These are phyloP conservation scores for Fregata magnificens DNA, from an alignment of 2,113 vertebrate genomes.

Conservation along the genomic window DNA sequence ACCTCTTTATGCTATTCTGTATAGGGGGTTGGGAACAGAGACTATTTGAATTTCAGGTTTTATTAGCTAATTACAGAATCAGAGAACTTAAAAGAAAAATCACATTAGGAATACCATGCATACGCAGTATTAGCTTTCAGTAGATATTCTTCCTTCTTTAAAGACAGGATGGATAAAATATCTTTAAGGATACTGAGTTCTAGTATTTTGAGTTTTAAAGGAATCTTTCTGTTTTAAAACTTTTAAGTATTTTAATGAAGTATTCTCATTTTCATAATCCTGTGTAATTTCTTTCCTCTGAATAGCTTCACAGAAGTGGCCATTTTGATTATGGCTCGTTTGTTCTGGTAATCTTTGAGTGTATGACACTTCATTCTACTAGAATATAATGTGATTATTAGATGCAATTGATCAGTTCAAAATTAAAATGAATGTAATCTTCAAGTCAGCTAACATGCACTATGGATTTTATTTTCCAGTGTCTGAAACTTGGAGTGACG, in stretches of 20 bases:
- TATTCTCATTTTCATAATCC: background rate
- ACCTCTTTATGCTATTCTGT: background rate
- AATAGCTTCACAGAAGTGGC: background rate
- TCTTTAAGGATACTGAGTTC: background rate
- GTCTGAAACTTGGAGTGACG: constrained; percentile 35
- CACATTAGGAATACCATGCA: background rate
- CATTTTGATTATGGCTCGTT: background rate
- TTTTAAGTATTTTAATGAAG: background rate
- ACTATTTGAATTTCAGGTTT: background rate
- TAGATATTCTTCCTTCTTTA: background rate
- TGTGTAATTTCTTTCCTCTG: background rate
- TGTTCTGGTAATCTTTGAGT: background rate
- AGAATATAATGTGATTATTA: background rate
- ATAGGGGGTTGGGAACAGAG: background rate
- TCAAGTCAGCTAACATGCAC: background rate
- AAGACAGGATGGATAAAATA: background rate
- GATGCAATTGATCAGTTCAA: background rate
- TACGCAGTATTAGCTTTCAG: background rate
- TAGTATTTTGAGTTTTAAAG: background rate
- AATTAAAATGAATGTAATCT: background rate
- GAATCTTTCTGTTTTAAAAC: background rate
- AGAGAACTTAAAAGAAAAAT: background rate
- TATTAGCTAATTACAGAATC: background rate
- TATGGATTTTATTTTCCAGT: constrained; percentile 50
- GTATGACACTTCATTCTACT: background rate